Evolutionary conservation across 1,140 invertebrate species (phyloP).

Genomic region (Nebria ingens): DNA sequence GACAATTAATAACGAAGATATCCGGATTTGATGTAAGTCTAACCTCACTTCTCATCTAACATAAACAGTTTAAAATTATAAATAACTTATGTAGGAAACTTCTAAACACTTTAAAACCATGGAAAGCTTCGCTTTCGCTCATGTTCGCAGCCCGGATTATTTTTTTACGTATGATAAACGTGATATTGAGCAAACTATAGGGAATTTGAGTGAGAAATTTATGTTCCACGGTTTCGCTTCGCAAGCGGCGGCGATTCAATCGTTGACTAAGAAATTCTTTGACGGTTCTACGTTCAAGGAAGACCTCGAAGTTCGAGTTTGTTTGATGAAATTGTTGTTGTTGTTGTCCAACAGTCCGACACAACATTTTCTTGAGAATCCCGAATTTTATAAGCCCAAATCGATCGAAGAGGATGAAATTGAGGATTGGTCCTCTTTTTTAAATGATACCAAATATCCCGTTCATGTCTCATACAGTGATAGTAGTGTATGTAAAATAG

Average conservation of each 20-base stretch:
- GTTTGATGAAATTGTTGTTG: constrained; percentile 26
- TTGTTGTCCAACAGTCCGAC: constrained; percentile 27
- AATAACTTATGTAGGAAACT: not conserved
- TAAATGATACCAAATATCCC: constrained; percentile 20
- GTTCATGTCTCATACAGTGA: not conserved
- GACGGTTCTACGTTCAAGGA: constrained; percentile 16
- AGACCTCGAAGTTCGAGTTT: constrained; percentile 18
- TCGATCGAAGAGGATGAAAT: constrained; percentile 22
- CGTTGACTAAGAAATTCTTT: constrained; percentile 25
- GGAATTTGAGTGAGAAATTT: constrained; percentile 27
- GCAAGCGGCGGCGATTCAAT: constrained; percentile 23
- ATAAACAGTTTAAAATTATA: not conserved
- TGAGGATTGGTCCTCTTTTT: constrained; percentile 27
- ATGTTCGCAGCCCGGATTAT: constrained; percentile 22
- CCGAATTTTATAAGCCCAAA: constrained; percentile 16
- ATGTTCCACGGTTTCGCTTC: constrained; percentile 26
- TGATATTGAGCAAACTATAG: constrained; percentile 26
- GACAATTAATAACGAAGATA: constrained; percentile 20
- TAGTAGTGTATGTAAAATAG: not conserved
- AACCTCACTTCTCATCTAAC: not conserved
- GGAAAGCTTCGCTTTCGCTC: not conserved
- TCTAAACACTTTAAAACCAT: not conserved
- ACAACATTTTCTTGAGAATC: constrained; percentile 25
- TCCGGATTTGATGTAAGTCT: constrained; percentile 23
- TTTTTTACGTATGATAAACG: constrained; percentile 25